Evolutionary conservation across 30 jellyfish, hydroid and myxozoan genomes (phyloP).

Genomic region (Hydractinia symbiolongicarpus): DNA sequence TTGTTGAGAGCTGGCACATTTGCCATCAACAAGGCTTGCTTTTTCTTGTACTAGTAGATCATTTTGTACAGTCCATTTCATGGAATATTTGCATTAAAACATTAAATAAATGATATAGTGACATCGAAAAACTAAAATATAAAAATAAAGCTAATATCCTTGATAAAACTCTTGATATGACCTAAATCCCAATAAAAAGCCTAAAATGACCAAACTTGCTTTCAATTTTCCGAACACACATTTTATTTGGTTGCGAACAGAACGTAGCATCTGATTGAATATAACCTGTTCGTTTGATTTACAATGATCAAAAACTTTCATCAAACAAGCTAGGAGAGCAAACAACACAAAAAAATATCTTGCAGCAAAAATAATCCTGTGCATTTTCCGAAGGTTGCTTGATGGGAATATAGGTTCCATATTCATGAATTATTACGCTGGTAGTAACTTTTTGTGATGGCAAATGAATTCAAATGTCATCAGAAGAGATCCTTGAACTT

Average conservation of each 20-base stretch:
- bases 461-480: slow-evolving; percentile 12
- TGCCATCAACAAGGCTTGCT: too few species aligned
- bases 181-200: too few species aligned
- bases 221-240: slow-evolving; percentile 52
- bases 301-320: slow-evolving; percentile 31
- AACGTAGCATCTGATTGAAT: slow-evolving; percentile 38
- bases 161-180: too few species aligned
- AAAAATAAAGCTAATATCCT: too few species aligned
- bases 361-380: background rate
- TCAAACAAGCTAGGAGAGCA: slow-evolving; percentile 44
- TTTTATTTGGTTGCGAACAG: slow-evolving; percentile 43
- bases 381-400: background rate
- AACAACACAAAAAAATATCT: background rate
- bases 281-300: slow-evolving; percentile 35
- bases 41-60: too few species aligned
- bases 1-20: too few species aligned
- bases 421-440: background rate
- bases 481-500: background rate
- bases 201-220: slow-evolving; percentile 41
- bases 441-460: background rate
- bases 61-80: too few species aligned
- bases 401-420: background rate
- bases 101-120: too few species aligned
- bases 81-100: too few species aligned
- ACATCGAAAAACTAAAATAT: too few species aligned